Evolutionary conservation across 2,797 vertebrate species (phyloP).

Genomic region (Pelochelys cantorii): DNA sequence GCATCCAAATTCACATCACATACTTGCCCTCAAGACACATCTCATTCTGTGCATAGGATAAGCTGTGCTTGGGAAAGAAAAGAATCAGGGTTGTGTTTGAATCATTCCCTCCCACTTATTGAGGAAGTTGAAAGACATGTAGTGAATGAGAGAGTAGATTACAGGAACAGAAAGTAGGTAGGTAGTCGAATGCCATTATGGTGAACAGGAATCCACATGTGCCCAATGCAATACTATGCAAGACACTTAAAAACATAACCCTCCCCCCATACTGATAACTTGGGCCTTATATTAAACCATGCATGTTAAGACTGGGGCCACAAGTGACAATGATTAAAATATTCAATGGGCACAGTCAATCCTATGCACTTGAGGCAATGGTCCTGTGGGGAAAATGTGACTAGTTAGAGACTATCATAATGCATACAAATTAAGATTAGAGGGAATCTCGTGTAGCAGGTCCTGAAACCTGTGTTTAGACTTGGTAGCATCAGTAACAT

Average conservation of each 20-base stretch:
- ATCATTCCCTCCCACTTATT: no score
- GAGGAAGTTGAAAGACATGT: neutral
- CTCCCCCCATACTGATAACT: neutral
- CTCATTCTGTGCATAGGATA: neutral
- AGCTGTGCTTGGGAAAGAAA: neutral
- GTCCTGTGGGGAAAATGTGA: neutral
- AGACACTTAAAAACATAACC: neutral
- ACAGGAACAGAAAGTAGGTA: neutral
- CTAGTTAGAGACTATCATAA: neutral
- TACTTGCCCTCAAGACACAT: neutral
- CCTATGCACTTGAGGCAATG: neutral
- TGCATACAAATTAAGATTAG: neutral
- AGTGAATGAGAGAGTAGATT: neutral
- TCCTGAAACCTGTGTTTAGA: neutral
- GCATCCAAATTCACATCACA: neutral
- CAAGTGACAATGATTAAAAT: neutral
- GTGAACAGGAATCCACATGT: neutral
- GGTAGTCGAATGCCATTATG: neutral
- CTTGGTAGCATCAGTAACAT: neutral
- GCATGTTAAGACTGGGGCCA: neutral
- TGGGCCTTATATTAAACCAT: neutral
- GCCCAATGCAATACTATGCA: neutral
- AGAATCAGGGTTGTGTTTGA: neutral
- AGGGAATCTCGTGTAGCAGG: neutral
- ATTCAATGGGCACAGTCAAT: neutral